A percentile compares a stretch with the other conserved stretches of the same genome.
phyloP scores from a whole-genome alignment of 2,797 vertebrate genomes.

The Ptychadena robeensis region DNA sequence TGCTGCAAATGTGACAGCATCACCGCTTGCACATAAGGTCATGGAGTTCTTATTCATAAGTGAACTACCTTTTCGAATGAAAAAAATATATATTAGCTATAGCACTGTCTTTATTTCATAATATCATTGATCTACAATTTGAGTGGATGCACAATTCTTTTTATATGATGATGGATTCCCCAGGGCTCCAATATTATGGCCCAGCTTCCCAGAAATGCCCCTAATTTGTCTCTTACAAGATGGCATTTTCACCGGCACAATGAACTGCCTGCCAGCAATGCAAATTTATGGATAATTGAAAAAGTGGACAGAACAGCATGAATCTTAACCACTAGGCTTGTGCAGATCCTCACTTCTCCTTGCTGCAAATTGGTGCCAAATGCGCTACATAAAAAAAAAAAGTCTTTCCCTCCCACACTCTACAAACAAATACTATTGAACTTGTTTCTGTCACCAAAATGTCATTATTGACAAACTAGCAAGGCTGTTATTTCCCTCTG shows the following conservation, averaged over 20 bases:
- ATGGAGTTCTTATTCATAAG: neutral
- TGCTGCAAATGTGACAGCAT: neutral
- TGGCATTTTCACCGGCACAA: constrained; percentile 35
- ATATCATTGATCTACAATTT: constrained; percentile 36
- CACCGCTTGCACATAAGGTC: neutral
- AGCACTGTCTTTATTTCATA: neutral
- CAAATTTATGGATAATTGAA: constrained; percentile 58
- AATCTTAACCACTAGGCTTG: constrained; percentile 32
- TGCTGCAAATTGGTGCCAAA: constrained; percentile 50
- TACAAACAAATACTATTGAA: constrained; percentile 47
- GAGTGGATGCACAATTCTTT: constrained; percentile 19
- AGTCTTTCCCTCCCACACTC: constrained; percentile 24
- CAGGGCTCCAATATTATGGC: constrained; percentile 26
- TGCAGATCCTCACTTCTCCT: constrained; percentile 13
- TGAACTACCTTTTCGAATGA: neutral
- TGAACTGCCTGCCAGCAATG: constrained; percentile 50
- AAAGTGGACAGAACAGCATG: constrained; percentile 48
- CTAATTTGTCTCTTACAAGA: constrained; percentile 47
- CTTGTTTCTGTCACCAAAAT: constrained; percentile 47
- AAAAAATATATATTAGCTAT: constrained; percentile 11
- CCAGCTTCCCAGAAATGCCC: constrained; percentile 53
- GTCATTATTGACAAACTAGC: constrained; percentile 48
- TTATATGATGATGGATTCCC: constrained; percentile 33
- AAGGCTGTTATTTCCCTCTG: constrained; percentile 6
- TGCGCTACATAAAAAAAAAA: neutral